Evolutionary conservation across 2,113 vertebrate genomes (phyloP).

Genomic region (Gallinago undulata): DNA sequence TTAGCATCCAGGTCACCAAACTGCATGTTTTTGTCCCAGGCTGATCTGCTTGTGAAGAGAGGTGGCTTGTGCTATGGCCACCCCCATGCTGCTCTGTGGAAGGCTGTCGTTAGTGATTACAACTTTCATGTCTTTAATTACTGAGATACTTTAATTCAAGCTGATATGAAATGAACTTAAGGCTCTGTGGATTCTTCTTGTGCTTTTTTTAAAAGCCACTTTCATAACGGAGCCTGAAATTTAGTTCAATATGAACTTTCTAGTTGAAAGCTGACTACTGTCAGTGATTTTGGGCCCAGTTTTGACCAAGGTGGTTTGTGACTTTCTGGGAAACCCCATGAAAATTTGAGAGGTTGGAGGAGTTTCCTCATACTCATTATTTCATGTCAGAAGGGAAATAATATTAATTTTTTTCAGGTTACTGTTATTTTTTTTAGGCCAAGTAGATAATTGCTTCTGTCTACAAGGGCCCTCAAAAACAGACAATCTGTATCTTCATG

Average conservation of each 20-base stretch:
- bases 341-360: neutral
- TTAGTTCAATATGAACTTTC: neutral
- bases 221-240: neutral
- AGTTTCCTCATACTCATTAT: neutral
- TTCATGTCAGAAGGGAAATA: neutral
- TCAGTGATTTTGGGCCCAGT: neutral
- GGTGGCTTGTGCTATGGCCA: neutral
- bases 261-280: neutral
- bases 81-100: neutral
- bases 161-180: slow-evolving; percentile 17
- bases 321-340: neutral
- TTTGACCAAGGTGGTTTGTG: neutral
- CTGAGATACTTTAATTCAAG: slow-evolving; percentile 14
- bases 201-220: neutral
- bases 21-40: neutral
- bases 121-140: slow-evolving; percentile 29
- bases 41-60: neutral
- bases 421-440: neutral
- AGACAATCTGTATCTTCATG: neutral
- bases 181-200: neutral
- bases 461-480: neutral
- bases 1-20: slow-evolving; percentile 42
- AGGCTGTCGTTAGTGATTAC: slow-evolving; percentile 26
- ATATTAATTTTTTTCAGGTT: neutral
- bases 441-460: neutral